phyloP scores from a whole-genome alignment of 2,888 invertebrate species.

The Thecocarcelia acutangulata region DNA sequence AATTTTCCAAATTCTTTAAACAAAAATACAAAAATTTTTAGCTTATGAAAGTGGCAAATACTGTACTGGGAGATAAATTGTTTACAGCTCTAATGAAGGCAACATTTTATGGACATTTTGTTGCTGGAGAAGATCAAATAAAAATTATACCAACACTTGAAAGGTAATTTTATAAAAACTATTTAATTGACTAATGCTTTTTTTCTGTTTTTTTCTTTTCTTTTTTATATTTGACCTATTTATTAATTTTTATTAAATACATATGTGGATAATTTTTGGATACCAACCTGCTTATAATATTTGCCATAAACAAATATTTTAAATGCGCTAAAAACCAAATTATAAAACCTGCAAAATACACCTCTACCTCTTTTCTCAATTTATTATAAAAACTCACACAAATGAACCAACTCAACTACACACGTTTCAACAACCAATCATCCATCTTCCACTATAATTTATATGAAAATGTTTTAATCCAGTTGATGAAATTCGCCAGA shows the following conservation, averaged over 20 bases:
- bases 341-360: slow-evolving; percentile 39
- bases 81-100: slow-evolving; percentile 94
- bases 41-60: slow-evolving; percentile 91
- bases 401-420: background rate
- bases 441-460: slow-evolving; percentile 16
- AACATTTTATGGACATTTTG: slow-evolving; percentile 99
- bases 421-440: background rate
- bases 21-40: slow-evolving; percentile 77
- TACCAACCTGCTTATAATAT: slow-evolving; percentile 49
- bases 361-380: background rate
- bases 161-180: slow-evolving; percentile 82
- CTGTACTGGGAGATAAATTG: slow-evolving; percentile 89
- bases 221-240: slow-evolving; percentile 52
- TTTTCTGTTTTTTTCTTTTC: slow-evolving; percentile 74
- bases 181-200: slow-evolving; percentile 75
- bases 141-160: slow-evolving; percentile 93
- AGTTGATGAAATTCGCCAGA: slow-evolving; percentile 92
- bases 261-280: slow-evolving; percentile 53
- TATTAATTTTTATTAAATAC: slow-evolving; percentile 48
- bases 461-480: slow-evolving; percentile 70
- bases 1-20: slow-evolving; percentile 47
- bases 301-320: slow-evolving; percentile 24
- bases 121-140: slow-evolving; percentile 96
- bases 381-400: background rate
- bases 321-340: slow-evolving; percentile 45